Percentiles rank a stretch among this genome's conserved stretches.
phyloP scores from a whole-genome alignment of 2,113 vertebrate genomes.

The Mirza zaza region DNA sequence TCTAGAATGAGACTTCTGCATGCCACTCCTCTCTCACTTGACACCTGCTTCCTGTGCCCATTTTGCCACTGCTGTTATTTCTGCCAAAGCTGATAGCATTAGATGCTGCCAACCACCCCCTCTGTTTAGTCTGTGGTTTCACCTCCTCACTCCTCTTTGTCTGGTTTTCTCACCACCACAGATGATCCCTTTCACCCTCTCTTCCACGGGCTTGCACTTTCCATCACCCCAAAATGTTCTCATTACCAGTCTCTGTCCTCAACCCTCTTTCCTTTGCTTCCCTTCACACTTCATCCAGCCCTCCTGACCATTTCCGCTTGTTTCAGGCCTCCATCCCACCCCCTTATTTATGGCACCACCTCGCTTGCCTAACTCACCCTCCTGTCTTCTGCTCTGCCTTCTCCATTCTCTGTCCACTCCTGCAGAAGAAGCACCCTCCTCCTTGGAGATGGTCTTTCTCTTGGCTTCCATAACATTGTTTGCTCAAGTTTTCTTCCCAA shows the following conservation, averaged over 20 bases:
- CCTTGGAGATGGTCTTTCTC: background rate
- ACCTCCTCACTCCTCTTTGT: background rate
- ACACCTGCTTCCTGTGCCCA: background rate
- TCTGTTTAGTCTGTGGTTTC: background rate
- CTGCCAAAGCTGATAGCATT: background rate
- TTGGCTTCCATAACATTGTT: background rate
- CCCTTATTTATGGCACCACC: background rate
- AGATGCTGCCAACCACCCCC: background rate
- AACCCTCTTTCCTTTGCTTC: background rate
- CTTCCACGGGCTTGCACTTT: background rate
- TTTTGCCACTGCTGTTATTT: background rate
- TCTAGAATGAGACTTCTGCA: background rate
- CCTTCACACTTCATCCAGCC: background rate
- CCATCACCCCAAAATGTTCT: background rate
- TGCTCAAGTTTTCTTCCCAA: background rate
- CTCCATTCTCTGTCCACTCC: background rate
- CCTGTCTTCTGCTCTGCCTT: background rate
- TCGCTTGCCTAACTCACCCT: background rate
- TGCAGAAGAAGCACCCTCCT: background rate
- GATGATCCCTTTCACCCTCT: background rate
- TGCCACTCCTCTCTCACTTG: background rate
- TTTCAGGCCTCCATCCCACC: too few relatives aligned
- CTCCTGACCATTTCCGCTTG: background rate
- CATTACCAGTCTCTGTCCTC: background rate
- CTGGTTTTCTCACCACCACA: background rate